These are phyloP conservation scores for Hepsetus odoe DNA, from an alignment of 2,113 vertebrate species.

Conservation along the genomic window DNA sequence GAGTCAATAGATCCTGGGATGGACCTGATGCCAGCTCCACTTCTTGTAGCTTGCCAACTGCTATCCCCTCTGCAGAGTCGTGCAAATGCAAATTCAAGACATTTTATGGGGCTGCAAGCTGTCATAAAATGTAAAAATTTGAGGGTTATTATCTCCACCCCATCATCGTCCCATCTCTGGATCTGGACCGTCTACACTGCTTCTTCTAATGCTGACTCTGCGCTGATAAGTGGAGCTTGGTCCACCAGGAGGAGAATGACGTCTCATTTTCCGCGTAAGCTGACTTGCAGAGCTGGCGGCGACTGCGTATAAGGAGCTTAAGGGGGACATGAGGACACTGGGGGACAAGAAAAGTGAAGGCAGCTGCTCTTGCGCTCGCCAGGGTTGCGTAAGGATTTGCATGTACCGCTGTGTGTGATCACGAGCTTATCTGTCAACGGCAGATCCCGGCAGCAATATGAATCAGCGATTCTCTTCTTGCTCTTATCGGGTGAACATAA, in stretches of 20 bases:
- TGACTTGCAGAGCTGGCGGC: constrained; percentile 24
- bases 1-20: no score
- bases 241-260: background rate
- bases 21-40: no score
- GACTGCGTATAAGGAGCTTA: constrained; percentile 47
- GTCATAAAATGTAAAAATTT: no score
- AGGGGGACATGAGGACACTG: constrained; percentile 20
- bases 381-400: constrained; percentile 26
- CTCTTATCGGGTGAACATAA: no score
- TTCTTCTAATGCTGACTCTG: background rate
- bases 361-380: constrained; percentile 29
- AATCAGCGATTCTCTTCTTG: no score
- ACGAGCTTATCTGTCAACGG: background rate
- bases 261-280: constrained; percentile 37
- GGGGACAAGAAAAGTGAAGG: constrained; percentile 1
- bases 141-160: no score
- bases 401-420: background rate
- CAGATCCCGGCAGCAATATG: background rate
- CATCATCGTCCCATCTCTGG: no score
- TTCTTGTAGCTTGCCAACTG: no score
- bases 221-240: background rate
- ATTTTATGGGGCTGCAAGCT: no score
- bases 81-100: no score
- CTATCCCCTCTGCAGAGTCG: no score
- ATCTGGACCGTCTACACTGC: background rate